Evolutionary conservation across 2,113 vertebrate species (phyloP).

Genomic region (Promerops cafer): DNA sequence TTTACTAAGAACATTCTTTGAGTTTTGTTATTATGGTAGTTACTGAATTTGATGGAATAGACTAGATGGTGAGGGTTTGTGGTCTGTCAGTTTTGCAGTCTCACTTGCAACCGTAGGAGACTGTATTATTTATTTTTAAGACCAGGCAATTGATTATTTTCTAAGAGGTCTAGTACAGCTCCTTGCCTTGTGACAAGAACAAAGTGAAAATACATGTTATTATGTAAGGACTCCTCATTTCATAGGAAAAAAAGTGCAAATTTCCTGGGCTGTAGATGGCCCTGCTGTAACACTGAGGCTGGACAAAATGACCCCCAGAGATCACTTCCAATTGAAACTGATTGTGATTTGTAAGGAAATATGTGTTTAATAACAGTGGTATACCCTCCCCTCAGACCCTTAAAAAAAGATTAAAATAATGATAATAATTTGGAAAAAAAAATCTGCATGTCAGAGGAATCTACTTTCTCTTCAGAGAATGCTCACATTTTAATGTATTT

Average conservation of each 20-base stretch:
- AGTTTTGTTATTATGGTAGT: neutral
- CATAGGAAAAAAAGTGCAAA: neutral
- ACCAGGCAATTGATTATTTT: neutral
- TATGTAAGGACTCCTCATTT: neutral
- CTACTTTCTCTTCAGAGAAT: neutral
- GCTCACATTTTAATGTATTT: neutral
- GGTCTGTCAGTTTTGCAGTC: neutral
- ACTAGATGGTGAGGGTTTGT: neutral
- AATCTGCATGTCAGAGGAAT: neutral
- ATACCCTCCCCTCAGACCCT: fast-evolving
- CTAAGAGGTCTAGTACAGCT: neutral
- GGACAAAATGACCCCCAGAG: neutral
- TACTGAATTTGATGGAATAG: neutral
- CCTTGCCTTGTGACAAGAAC: neutral
- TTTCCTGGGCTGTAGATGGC: neutral
- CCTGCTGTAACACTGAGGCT: neutral
- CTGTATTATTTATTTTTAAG: neutral
- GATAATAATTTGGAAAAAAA: neutral
- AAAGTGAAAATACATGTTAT: neutral
- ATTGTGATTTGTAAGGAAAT: neutral
- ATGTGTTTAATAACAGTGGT: neutral
- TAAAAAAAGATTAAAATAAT: neutral
- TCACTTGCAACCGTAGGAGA: neutral
- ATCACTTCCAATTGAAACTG: neutral
- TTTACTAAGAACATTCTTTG: neutral